Percentiles rank a stretch among this genome's conserved stretches.
Evolutionary conservation across 2,797 vertebrate genomes (phyloP).

Genomic region (Helarctos malayanus): DNA sequence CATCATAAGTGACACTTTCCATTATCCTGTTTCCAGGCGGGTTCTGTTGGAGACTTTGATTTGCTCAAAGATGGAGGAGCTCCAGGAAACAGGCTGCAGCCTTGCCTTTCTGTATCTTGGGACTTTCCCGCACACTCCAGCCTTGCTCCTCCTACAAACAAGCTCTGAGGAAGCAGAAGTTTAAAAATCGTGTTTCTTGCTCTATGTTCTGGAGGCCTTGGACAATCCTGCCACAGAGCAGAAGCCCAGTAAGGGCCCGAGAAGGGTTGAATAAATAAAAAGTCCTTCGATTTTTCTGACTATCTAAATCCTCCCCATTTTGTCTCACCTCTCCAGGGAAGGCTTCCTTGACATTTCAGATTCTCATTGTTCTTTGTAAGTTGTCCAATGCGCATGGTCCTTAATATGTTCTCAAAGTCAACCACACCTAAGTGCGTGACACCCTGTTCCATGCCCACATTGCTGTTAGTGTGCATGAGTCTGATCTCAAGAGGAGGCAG

Average conservation of each 20-base stretch:
- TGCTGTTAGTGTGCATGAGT: background rate
- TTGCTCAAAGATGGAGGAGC: background rate
- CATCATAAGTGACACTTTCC: background rate
- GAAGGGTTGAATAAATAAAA: background rate
- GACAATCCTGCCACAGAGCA: background rate
- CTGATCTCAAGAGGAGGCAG: background rate
- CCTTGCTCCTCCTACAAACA: background rate
- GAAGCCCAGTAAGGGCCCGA: background rate
- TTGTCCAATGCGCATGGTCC: background rate
- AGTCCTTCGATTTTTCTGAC: background rate
- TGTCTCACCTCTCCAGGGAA: background rate
- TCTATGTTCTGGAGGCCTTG: background rate
- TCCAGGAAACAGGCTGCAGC: background rate
- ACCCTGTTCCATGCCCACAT: background rate
- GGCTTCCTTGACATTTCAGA: background rate
- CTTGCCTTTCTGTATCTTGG: background rate
- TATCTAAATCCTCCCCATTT: background rate
- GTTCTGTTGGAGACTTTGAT: background rate
- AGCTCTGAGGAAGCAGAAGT: background rate
- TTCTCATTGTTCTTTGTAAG: constrained; percentile 20
- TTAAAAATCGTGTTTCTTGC: background rate
- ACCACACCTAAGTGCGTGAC: background rate
- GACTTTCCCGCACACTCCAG: background rate
- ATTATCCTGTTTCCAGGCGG: background rate
- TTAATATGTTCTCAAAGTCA: background rate